Base-by-base conservation (phyloP, 2,113 vertebrate genomes). In the Catharus minimus region DNA sequence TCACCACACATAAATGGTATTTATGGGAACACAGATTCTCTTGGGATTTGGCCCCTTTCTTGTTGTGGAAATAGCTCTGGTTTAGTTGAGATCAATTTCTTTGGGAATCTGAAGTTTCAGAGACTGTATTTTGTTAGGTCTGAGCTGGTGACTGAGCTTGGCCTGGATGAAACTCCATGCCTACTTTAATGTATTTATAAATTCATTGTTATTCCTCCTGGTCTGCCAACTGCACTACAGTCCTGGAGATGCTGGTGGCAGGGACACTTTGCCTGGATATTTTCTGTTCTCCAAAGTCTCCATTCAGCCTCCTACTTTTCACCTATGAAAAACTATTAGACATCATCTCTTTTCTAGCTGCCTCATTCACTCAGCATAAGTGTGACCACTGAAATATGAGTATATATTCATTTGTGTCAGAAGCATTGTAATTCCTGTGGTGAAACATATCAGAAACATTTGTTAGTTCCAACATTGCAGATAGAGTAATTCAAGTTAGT, bases 41-140 rank as follows among this genome's bases (percentile, higher is more conserved):
- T 73, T 61, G 81, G 58, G 69, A 72, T 82, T 86, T 62, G 32
- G 24, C 30, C 47, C 38, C 10, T 72, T 78, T 57, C 65, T 83
- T 91, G 26, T 93, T 88, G 61, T 86, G 66, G 65, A 90, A 91
- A 72, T 68, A 78, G 53, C 33, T 91, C 69, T 84, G 43, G 1
- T 87, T 81, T 69, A 79, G 88, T 84, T 94, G 78, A 88, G 76
- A 93, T 66, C 82, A 92, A 19, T 93, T 82, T 93, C 58, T 38
- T 69, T 67, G n/a, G 15, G 66, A 90, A 79, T 82, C 89, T 89
- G 47, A 79, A 20, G 62, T 86, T 95, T 69, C 15, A 13, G 26
- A 65, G 28, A 56, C 58, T 88, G 38, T 66, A 30, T 77, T 87
- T 89, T 93, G 32, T 84, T 90, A 80, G 56, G 20, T 69, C 52